Base-by-base conservation (phyloP, 2,888 invertebrate species). In the Polyploca ridens region DNA sequence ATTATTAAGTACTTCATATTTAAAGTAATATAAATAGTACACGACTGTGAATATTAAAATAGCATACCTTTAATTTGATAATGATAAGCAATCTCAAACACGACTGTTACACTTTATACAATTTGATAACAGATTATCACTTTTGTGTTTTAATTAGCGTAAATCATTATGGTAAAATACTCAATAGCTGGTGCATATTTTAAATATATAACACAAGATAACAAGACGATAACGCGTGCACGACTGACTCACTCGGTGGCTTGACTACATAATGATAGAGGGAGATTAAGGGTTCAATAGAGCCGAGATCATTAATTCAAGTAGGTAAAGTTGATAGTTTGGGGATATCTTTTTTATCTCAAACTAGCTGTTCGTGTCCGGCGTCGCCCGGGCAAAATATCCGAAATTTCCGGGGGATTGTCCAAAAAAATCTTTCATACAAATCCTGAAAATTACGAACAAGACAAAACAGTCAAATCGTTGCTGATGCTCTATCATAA, bases 71-170 rank as follows among this genome's bases (percentile, higher is more conserved):
- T 44, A 54, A 66, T 66, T 63, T 67, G 71, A 77, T 76, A 72
- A 69, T 14, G 57, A 68, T 67, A 68, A 77, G 72, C 10, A 65
- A 72, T 68, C 63, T 27, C 63, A 62, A 64, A 64, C 69, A 63
- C 67, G 66, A 72, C 70, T 66, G 69, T 62, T 62, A 67, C 66
- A 68, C 19, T 19, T 10, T 14, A 16, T 49, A 49, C 5, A 16
- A 49, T 14, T 49, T 54, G 16, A 19, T 19, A 54, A 54, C 54
- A 54, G 54, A 19, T 16, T 54, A 54, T 54, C 16, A 10, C 54
- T 19, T 54, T 46, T 10, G 54, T 54, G 8, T 54, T 49, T 54
- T 41, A 61, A 41, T 61, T 19, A 19, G 27, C 27, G 41, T 13
- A 16, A 16, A 59, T 33, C n/a, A 35, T 59, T 8, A 16, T 16